Evolutionary conservation across 2,888 invertebrate species (phyloP), one percentile per base, ranked within the genome.

Genomic region (Phorcus lineatus): DNA sequence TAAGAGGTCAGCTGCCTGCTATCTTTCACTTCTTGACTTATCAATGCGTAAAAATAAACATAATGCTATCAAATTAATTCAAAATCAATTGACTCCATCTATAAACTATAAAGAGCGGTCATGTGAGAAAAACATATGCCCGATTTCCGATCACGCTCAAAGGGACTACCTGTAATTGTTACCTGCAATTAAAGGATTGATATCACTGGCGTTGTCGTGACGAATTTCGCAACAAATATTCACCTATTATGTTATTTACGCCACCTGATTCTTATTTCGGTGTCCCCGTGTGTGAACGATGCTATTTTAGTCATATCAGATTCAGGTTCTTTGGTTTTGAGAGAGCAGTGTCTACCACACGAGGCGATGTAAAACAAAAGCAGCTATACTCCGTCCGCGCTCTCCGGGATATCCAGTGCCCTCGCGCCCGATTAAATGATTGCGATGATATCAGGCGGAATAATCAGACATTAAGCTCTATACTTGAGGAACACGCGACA

Each of bases 211-310:
- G 24, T 28, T 28, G 24, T 62, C 62, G 62, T 62, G 62, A 62
- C 62, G 24, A 62, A 62, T 62, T 62, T 62, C 62, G 24, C 62
- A 62, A 62, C 62, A 62, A 62, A 62, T 62, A 62, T 28, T 62
- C 19, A 62, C 62, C 62, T 13, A 62, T 62, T 62, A 62, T 62
- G n/a, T 62, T 62, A 62, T 62, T 62, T 28, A 62, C 62, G n/a
- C 62, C 17, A 24, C 28, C 24, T 16, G 28, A 13, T 62, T 62
- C 62, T 62, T 62, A n/a, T 62, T 62, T 28, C 24, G 17, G 62
- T 28, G 28, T 24, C 62, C 62, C 62, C 62, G 16, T 62, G 62
- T 62, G 62, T 62, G 28, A 62, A 62, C 28, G 62, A 62, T 24
- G 28, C 28, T 62, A 62, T 22, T 62, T 62, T 62, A 62, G 62